These are phyloP conservation scores for Diaprepes abbreviatus DNA, from an alignment of 2,888 invertebrate species.

Conservation along the genomic window DNA sequence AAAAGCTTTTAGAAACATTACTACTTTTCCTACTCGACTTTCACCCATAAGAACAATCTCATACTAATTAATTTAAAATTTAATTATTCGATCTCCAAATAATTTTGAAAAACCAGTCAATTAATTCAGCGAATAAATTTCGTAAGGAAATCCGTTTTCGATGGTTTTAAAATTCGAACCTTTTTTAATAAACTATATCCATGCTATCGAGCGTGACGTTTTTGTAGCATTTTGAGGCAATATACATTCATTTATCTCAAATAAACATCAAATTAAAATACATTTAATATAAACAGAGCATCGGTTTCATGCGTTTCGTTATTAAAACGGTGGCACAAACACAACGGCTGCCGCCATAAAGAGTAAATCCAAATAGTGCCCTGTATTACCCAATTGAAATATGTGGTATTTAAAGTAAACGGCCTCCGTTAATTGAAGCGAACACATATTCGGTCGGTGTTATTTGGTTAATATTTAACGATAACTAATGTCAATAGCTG, in stretches of 20 bases:
- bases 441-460: conserved; percentile 63
- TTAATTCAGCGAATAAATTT: neutral
- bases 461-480: conserved; percentile 66
- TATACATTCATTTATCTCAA: conserved; percentile 41
- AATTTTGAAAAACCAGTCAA: neutral
- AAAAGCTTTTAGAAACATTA: too few species aligned
- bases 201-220: conserved; percentile 26
- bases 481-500: conserved; percentile 65
- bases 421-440: conserved; percentile 64
- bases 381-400: conserved; percentile 60
- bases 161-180: conserved; percentile 19
- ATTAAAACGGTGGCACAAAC: conserved; percentile 46
- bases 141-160: conserved; percentile 14
- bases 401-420: conserved; percentile 65
- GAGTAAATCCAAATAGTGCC: conserved; percentile 55
- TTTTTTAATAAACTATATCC: conserved; percentile 23
- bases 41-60: too few species aligned
- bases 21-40: too few species aligned
- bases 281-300: conserved; percentile 38
- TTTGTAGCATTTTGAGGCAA: conserved; percentile 28
- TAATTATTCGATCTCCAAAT: too few species aligned
- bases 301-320: conserved; percentile 40
- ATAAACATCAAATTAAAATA: conserved; percentile 48
- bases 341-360: conserved; percentile 30
- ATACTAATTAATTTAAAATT: too few species aligned